Base-by-base conservation (phyloP, 2,113 vertebrate genomes). In the Gorsachius goisagi region DNA sequence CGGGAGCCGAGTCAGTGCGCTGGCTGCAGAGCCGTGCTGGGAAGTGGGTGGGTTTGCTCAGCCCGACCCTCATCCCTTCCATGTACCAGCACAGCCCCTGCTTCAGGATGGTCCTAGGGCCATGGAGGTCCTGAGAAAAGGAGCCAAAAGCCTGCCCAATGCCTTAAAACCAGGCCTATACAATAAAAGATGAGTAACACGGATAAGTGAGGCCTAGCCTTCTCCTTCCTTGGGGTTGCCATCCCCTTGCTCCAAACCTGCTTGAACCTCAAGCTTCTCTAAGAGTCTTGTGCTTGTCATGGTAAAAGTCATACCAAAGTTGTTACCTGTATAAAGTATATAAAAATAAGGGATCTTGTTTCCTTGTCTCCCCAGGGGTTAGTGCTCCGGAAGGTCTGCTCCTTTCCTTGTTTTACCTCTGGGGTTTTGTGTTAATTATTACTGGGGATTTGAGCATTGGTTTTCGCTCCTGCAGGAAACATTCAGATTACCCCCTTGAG, bases 391-490 rank as follows among this genome's bases (percentile, higher is more conserved):
- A 49, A 55, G n/a, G 59, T 88, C 44, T 55, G 37, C 18, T 95
- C 26, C 55, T 20, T 74, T 58, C 76, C 39, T 58, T 35, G 4
- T 71, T 62, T 84, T 19, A 19, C 73, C 12, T 2, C 47, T 9
- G 78, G 77, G 73, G 32, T 41, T 77, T 84, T 63, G n/a, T 69
- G 73, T 87, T 91, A 87, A 87, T 91, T 58, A 81, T 84, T 93
- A 27, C 73, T 41, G 68, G 28, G 69, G n/a, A 63, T 77, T 50
- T 71, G 32, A 67, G 50, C 2, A 0, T 4, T 17, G 55, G 7
- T 9, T 81, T 80, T 69, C 2, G 13, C 21, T 87, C 22, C 95
- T 91, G 87, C 52, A 85, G 88, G 87, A 41, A 77, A n/a, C 4
- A 6, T 58, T 64, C 81, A 37, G 35, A 71, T 74, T 53, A 39